These are phyloP conservation scores for Coremacera marginata DNA, from an alignment of 2,888 invertebrate species.

Conservation along the genomic window DNA sequence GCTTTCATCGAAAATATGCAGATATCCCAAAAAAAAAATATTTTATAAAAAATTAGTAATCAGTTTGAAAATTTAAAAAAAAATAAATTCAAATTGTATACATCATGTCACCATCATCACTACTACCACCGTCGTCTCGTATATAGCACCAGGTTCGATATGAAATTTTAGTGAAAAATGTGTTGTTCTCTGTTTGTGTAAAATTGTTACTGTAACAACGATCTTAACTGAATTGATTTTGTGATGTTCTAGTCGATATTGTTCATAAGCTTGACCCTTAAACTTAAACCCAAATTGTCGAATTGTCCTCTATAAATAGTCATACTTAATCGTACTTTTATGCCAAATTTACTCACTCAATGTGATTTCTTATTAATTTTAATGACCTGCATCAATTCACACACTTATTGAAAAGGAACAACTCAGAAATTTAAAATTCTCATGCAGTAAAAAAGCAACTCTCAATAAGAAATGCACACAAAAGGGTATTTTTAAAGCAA, in stretches of 20 bases:
- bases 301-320: no score
- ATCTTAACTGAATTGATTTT: conserved; percentile 1
- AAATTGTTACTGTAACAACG: conserved; percentile 6
- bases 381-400: no score
- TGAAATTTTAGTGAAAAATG: conserved; percentile 22
- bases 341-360: no score
- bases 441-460: no score
- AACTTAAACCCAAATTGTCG: background rate
- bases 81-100: background rate
- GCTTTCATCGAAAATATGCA: conserved; percentile 17
- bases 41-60: background rate
- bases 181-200: conserved; percentile 26
- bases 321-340: no score
- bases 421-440: no score
- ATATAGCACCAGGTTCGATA: conserved; percentile 34
- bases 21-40: conserved; percentile 3
- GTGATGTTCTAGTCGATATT: conserved; percentile 31
- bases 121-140: conserved; percentile 13
- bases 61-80: background rate
- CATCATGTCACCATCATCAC: conserved; percentile 16
- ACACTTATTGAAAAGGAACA: no score
- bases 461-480: no score
- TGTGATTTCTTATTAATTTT: no score
- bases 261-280: background rate
- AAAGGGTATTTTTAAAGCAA: no score